Evolutionary conservation across 1,140 invertebrate genomes (phyloP).

Genomic region (Oncopeltus fasciatus): DNA sequence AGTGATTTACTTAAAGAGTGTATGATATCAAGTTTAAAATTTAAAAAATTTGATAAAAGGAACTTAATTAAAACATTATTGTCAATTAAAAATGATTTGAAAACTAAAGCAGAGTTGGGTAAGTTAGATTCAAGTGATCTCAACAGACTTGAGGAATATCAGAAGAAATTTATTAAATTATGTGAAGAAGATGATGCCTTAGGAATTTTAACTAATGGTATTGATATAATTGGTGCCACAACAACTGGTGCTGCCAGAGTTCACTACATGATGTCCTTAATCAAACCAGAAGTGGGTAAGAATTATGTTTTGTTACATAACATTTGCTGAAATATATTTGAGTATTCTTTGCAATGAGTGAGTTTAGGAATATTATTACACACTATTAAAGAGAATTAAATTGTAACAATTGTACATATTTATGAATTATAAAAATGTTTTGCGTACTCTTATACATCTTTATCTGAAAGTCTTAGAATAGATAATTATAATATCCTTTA

Average conservation of each 20-base stretch:
- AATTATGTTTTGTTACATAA: no score
- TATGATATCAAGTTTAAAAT: not conserved
- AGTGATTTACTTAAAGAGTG: constrained; percentile 33
- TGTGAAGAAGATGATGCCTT: not conserved
- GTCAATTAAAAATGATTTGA: not conserved
- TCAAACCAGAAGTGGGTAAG: constrained; percentile 45
- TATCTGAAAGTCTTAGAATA: no score
- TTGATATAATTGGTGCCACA: constrained; percentile 53
- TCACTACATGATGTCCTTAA: constrained; percentile 40
- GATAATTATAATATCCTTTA: no score
- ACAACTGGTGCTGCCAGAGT: constrained; percentile 57
- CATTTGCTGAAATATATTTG: no score
- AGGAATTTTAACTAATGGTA: constrained; percentile 4
- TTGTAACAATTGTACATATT: no score
- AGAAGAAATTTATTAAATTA: not conserved
- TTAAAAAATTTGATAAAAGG: not conserved
- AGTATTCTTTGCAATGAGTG: no score
- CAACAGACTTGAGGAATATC: not conserved
- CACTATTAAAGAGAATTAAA: no score
- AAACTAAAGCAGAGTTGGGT: not conserved
- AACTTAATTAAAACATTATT: not conserved
- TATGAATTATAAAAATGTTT: no score
- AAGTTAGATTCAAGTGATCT: not conserved
- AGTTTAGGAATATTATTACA: no score
- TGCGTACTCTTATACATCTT: no score